Conservation (phyloP, 2,888 invertebrate species). For the Polyploca ridens region DNA sequence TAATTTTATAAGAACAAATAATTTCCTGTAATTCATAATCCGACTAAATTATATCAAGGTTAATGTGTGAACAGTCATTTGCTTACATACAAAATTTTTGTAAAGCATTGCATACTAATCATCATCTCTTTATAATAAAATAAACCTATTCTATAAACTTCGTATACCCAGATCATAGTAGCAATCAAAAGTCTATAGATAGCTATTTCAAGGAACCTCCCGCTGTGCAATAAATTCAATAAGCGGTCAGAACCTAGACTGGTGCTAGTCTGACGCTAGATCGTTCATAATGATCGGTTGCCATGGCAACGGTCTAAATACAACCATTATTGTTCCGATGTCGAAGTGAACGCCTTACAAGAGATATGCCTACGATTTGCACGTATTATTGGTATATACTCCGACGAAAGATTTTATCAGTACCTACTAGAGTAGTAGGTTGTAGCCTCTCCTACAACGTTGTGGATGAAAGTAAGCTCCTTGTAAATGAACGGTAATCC, state of each 20-base stretch:
- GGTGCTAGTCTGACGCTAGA: slow-evolving; percentile 15
- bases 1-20: too few relatives aligned
- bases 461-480: too few relatives aligned
- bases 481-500: too few relatives aligned
- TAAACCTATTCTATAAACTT: background rate
- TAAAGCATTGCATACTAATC: too few relatives aligned
- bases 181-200: background rate
- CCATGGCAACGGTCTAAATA: slow-evolving; percentile 34
- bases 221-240: slow-evolving; percentile 35
- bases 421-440: too few relatives aligned
- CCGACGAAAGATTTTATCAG: background rate
- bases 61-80: too few relatives aligned
- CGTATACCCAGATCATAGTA: background rate
- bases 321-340: slow-evolving; percentile 15
- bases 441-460: too few relatives aligned
- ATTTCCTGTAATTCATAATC: too few relatives aligned
- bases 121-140: background rate
- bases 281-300: slow-evolving; percentile 35
- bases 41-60: too few relatives aligned
- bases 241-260: slow-evolving; percentile 26
- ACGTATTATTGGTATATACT: background rate
- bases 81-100: too few relatives aligned
- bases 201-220: slow-evolving; percentile 15
- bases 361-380: background rate
- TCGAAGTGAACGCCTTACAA: background rate